phyloP scores from a whole-genome alignment of 2,888 invertebrate species.

The Heliconius ismenius region DNA sequence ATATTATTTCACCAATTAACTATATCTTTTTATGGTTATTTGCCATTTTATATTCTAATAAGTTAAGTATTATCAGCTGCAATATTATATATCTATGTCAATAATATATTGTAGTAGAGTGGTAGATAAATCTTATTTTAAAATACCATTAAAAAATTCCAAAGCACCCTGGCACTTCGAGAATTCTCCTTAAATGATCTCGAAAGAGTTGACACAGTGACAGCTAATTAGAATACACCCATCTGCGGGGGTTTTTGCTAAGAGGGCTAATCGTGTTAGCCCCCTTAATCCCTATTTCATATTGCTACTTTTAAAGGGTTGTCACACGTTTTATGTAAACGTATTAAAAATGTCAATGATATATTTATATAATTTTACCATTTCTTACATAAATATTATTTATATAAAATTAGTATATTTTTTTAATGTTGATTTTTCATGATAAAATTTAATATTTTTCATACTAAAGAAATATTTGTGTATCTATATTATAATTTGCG shows the following conservation, averaged over 20 bases:
- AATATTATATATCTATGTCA: background rate
- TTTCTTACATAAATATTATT: background rate
- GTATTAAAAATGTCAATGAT: background rate
- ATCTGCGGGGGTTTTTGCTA: slow-evolving; percentile 76
- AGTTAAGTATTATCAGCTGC: background rate
- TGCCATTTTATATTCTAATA: background rate
- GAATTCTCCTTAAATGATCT: slow-evolving; percentile 28
- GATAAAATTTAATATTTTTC: background rate
- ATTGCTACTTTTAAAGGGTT: slow-evolving; percentile 67
- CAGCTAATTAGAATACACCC: slow-evolving; percentile 81
- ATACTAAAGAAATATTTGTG: too few relatives aligned
- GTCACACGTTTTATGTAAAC: slow-evolving; percentile 38
- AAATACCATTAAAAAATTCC: slow-evolving; percentile 28
- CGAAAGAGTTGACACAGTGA: slow-evolving; percentile 75
- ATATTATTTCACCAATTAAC: slow-evolving; percentile 16
- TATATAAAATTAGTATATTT: background rate
- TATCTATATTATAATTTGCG: too few relatives aligned
- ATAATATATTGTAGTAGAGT: background rate
- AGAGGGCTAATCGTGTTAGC: slow-evolving; percentile 75
- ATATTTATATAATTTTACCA: background rate
- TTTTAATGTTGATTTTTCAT: background rate
- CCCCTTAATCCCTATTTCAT: slow-evolving; percentile 58
- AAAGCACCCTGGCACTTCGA: slow-evolving; percentile 2
- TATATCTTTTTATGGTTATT: background rate
- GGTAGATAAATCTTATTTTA: slow-evolving; percentile 13